Percentiles rank a stretch among this genome's conserved stretches.
phyloP scores from a whole-genome alignment of 2,113 vertebrate species.

The Embiotoca jacksoni region DNA sequence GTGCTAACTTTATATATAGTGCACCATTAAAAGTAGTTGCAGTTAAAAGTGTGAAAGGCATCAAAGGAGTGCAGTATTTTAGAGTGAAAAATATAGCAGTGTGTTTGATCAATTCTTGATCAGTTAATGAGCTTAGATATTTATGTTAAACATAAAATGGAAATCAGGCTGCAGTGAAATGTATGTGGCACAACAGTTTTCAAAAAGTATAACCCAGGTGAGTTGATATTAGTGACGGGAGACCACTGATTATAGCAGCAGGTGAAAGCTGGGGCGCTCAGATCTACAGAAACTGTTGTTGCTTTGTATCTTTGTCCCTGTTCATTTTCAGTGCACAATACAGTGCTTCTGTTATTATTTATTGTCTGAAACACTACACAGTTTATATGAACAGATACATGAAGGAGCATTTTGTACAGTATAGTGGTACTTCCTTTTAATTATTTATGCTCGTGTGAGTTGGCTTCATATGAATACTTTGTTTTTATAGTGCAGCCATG shows the following conservation, averaged over 20 bases:
- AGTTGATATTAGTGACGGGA: background rate
- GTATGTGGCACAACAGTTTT: slow-evolving; percentile 6
- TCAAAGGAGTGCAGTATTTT: slow-evolving; percentile 35
- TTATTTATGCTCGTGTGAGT: slow-evolving; percentile 67
- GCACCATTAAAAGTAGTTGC: background rate
- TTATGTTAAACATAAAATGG: slow-evolving; percentile 66
- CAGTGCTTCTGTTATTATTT: slow-evolving; percentile 61
- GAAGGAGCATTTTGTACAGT: slow-evolving; percentile 63
- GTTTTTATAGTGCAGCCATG: slow-evolving; percentile 32
- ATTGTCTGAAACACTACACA: slow-evolving; percentile 77
- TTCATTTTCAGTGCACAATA: background rate
- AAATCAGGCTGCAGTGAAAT: slow-evolving; percentile 33
- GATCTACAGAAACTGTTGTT: slow-evolving; percentile 20
- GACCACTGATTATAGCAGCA: slow-evolving; percentile 33
- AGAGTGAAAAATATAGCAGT: background rate
- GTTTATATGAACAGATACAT: slow-evolving; percentile 16
- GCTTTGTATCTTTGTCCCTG: slow-evolving; percentile 25
- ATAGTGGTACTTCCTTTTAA: slow-evolving; percentile 60
- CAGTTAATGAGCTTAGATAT: slow-evolving; percentile 45
- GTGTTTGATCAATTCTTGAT: slow-evolving; percentile 53
- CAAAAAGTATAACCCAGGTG: slow-evolving; percentile 9
- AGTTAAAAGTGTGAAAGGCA: background rate
- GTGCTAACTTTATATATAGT: slow-evolving; percentile 9
- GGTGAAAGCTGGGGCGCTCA: slow-evolving; percentile 11
- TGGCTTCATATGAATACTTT: slow-evolving; percentile 53